Evolutionary conservation across 2,113 vertebrate genomes (phyloP), one percentile per base, ranked within the genome.

Genomic region (Barnardius zonarius): DNA sequence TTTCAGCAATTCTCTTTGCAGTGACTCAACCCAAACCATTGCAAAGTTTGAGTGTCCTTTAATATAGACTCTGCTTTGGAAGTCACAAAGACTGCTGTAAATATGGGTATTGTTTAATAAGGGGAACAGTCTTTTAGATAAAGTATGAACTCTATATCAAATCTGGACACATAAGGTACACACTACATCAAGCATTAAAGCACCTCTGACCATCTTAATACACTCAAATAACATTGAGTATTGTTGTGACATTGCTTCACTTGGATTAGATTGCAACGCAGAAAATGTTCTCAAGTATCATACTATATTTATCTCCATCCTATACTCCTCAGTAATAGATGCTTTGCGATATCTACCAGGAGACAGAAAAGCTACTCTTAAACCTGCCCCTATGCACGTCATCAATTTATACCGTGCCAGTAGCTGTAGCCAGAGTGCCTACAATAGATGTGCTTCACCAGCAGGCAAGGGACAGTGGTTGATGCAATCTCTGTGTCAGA

Each of bases 401-500:
- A 27, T 37, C 5, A 24, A 6, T 37, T 35, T 20, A 11, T 9
- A 17, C 37, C 22, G 30, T 41, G 30, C 24, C 17, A 74, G 54
- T 4, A 79, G 43, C 54, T 41, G 25, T 5, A 49, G 30, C 7
- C 13, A 59, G 37, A 9, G 3, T 0, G 0, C 3, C 51, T 39
- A 7, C 1, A 1, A 37, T 3, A 51, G 46, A 35, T 35, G 11
- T 31, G 7, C n/a, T 27, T 49, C 14, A 18, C 43, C 17, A 7
- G 6, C 7, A 33, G 2, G 7, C 30, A 62, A 54, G 11, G 7
- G 11, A 61, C n/a, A 37, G 16, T 15, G 10, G n/a, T 6, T 64
- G 18, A 64, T 4, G 37, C 8, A 10, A 5, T 6, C 52, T 74
- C 17, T 5, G 9, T 7, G 5, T 23, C 62, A 57, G 41, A 66